Percentiles rank a stretch among this genome's conserved stretches.
Evolutionary conservation across 2,113 vertebrate species (phyloP).

Genomic region (Sinocyclocheilus maitianheensis): DNA sequence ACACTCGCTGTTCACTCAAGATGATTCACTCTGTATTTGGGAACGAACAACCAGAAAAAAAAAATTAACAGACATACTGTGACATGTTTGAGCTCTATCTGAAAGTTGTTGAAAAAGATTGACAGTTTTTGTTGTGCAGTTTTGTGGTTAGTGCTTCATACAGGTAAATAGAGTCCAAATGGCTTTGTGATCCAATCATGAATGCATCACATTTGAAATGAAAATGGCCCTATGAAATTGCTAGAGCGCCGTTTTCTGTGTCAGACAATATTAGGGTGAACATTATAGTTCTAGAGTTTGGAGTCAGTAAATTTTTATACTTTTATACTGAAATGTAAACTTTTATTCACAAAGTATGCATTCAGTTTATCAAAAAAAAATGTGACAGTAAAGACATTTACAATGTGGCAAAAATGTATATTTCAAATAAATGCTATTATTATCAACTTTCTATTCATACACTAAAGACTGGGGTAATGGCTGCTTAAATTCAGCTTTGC

Average conservation of each 20-base stretch:
- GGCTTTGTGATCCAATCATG: too few relatives aligned
- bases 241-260: neutral
- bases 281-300: neutral
- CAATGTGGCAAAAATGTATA: too few relatives aligned
- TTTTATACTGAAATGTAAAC: too few relatives aligned
- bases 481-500: too few relatives aligned
- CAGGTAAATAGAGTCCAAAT: too few relatives aligned
- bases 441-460: neutral
- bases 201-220: too few relatives aligned
- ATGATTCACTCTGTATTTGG: neutral
- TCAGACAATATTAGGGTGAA: neutral
- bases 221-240: too few relatives aligned
- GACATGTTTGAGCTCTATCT: neutral
- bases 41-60: neutral
- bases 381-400: too few relatives aligned
- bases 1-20: neutral
- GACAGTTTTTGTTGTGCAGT: neutral
- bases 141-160: neutral
- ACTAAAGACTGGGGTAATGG: too few relatives aligned
- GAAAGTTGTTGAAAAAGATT: neutral
- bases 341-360: too few relatives aligned
- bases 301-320: neutral
- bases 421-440: too few relatives aligned
- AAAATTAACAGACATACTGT: neutral
- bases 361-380: too few relatives aligned